Evolutionary conservation across 2,888 invertebrate genomes (phyloP), one percentile per base, ranked within the genome.

Genomic region (Philereme vetulata): DNA sequence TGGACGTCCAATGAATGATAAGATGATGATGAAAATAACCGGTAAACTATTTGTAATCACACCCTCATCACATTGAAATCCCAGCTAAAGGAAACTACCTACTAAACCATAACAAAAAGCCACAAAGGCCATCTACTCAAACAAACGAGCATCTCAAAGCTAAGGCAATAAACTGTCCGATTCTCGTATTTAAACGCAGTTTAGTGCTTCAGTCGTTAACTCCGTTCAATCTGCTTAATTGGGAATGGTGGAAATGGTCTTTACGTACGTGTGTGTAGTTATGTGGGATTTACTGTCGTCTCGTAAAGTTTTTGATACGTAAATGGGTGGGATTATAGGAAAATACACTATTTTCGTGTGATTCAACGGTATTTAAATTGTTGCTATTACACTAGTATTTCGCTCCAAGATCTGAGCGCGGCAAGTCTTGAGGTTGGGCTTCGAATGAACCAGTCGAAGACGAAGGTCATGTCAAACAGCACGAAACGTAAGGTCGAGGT

Each of bases 201-300:
- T 87, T 87, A 87, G 86, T 82, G 80, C 77, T 68, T 71, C 70
- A 69, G 81, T 81, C 85, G 84, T 83, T 84, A 86, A 88, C 86
- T 84, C 79, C 49, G 79, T 82, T 85, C 88, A 89, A 89, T 89
- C 88, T 88, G 89, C 86, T 89, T 89, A 89, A 89, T 89, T 89
- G 88, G 83, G 85, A 88, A 86, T 81, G 82, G 87, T 83, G 80
- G 77, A 76, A 84, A 84, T 76, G 74, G 76, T 67, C 38, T 38
- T 71, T 70, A 75, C 79, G 45, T 45, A 10, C 5, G 32, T 43
- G 32, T n/a, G 11, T 48, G 44, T 40, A 7, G 66, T 65, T 69
- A 70, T 71, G 62, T 56, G 63, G 65, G 60, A 67, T 65, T 75
- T 74, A 75, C 71, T 70, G 63, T 68, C 67, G 62, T 66, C 66